These are phyloP conservation scores for Meleagris gallopavo DNA, from an alignment of 2,113 vertebrate species.

Conservation along the genomic window DNA sequence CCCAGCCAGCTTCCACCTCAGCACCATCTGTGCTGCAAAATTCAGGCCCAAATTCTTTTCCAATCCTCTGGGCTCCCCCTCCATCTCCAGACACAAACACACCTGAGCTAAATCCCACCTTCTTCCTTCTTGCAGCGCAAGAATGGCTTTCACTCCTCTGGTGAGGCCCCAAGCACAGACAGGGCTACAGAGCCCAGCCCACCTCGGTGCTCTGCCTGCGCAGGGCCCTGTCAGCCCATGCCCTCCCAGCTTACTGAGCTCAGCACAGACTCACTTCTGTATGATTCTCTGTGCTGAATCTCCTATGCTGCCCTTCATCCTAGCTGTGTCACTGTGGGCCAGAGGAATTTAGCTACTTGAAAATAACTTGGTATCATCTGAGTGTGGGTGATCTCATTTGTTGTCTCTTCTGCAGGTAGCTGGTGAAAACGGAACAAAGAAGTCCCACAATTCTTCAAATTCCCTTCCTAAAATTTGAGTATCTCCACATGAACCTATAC, in stretches of 20 bases:
- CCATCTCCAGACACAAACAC: rapidly evolving
- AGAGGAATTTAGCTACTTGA: neutral
- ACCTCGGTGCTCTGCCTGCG: neutral
- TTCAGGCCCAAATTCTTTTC: neutral
- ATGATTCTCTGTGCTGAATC: neutral
- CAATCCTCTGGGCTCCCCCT: no score
- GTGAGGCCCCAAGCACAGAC: neutral
- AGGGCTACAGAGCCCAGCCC: rapidly evolving
- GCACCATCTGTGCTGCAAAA: neutral
- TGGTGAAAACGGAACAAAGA: neutral
- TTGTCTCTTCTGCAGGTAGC: neutral
- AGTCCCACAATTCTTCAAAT: neutral
- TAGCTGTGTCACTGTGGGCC: neutral
- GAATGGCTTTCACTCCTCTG: neutral
- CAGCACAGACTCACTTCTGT: neutral
- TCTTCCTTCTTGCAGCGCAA: neutral
- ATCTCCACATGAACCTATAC: neutral
- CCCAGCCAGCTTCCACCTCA: neutral
- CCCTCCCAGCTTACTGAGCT: neutral
- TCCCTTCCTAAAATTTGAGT: neutral
- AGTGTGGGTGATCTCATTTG: neutral
- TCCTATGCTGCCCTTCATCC: neutral
- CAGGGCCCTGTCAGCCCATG: neutral
- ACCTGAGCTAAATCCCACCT: neutral
- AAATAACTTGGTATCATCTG: neutral